These are phyloP conservation scores for Cyrtodaria siliqua DNA, from an alignment of 2,888 invertebrate species.

Conservation along the genomic window DNA sequence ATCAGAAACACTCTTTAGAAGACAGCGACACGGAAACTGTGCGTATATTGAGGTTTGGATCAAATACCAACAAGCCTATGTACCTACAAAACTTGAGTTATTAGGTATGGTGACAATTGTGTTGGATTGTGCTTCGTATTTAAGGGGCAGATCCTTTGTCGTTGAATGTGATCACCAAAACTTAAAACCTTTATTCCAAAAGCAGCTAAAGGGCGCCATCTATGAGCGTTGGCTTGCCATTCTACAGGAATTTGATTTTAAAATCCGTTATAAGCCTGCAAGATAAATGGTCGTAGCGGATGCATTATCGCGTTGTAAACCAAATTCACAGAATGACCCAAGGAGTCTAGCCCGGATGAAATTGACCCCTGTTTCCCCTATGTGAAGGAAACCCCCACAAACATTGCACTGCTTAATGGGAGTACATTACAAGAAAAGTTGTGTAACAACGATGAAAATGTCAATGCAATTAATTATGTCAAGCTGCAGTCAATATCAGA, in stretches of 20 bases:
- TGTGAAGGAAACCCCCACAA: too few species aligned
- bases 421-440: too few species aligned
- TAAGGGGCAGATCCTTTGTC: conserved; percentile 43
- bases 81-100: conserved; percentile 54
- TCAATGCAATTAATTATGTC: too few species aligned
- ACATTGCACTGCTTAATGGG: too few species aligned
- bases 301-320: conserved; percentile 16
- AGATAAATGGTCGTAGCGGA: conserved; percentile 33
- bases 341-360: conserved; percentile 34
- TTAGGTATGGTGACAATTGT: conserved; percentile 50
- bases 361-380: conserved; percentile 36
- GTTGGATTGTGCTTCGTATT: conserved; percentile 51
- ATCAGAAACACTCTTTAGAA: conserved; percentile 35
- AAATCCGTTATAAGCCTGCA: conserved; percentile 49
- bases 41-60: conserved; percentile 53
- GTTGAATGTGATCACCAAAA: conserved; percentile 56
- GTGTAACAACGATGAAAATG: too few species aligned
- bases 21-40: background rate
- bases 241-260: conserved; percentile 47
- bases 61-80: conserved; percentile 45
- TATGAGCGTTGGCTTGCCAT: conserved; percentile 32
- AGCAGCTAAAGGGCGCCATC: conserved; percentile 29
- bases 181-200: conserved; percentile 34
- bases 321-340: conserved; percentile 1
- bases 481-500: too few species aligned